Conservation (phyloP, 2,113 vertebrate species). For the Xiphophorus couchianus region DNA sequence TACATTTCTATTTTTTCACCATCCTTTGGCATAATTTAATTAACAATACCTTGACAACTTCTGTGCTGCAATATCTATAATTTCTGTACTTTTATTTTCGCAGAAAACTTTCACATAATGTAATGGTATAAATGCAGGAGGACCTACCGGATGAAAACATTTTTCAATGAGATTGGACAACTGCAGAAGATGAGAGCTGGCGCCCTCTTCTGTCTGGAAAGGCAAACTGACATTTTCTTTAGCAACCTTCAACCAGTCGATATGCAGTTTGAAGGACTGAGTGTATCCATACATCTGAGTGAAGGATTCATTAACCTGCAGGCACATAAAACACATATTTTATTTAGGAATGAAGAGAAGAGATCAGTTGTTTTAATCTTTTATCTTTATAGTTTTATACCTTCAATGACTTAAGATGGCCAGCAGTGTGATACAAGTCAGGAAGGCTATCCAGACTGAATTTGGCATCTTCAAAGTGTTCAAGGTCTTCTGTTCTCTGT, state of each 20-base stretch:
- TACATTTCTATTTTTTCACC: no score
- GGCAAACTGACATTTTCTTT: constrained; percentile 46
- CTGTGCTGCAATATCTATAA: neutral
- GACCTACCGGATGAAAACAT: constrained; percentile 55
- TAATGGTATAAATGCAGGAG: neutral
- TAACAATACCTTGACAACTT: no score
- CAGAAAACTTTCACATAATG: no score
- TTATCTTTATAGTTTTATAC: constrained; percentile 26
- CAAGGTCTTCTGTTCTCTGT: constrained; percentile 27
- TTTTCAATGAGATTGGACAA: constrained; percentile 19
- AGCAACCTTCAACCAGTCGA: constrained; percentile 62
- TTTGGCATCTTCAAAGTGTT: neutral
- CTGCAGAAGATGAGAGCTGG: constrained; percentile 26
- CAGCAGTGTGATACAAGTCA: neutral
- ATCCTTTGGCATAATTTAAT: no score
- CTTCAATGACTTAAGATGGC: neutral
- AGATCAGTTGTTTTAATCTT: neutral
- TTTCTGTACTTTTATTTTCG: neutral
- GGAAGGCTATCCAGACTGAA: constrained; percentile 48
- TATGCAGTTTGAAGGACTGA: constrained; percentile 55
- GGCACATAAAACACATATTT: neutral
- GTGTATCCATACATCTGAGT: constrained; percentile 37
- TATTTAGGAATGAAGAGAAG: neutral
- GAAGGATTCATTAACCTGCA: constrained; percentile 64
- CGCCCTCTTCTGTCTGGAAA: constrained; percentile 22